Conservation (phyloP, 2,113 vertebrate genomes). For the Seriola rivoliana region DNA sequence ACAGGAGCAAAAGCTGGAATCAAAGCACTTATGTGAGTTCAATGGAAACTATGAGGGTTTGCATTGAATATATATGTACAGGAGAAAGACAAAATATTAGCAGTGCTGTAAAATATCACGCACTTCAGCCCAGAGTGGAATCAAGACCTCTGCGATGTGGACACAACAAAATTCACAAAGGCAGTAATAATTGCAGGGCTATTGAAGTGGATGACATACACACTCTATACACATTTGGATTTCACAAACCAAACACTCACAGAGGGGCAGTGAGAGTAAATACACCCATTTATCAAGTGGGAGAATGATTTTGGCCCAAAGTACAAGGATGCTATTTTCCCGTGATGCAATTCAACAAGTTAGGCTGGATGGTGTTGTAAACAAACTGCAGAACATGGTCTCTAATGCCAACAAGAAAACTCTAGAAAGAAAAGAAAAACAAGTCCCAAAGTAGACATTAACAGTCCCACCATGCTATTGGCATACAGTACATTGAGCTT, state of each 20-base stretch:
- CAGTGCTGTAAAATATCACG: neutral
- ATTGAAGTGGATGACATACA: slow-evolving; percentile 6
- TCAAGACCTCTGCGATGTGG: neutral
- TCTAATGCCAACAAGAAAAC: neutral
- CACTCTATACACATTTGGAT: neutral
- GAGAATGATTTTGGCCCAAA: slow-evolving; percentile 44
- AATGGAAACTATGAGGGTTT: slow-evolving; percentile 2
- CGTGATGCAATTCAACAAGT: slow-evolving; percentile 50
- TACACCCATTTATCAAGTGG: slow-evolving; percentile 40
- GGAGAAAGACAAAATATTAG: neutral
- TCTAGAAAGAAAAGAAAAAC: neutral
- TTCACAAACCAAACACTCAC: neutral
- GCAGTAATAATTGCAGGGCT: neutral
- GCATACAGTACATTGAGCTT: neutral
- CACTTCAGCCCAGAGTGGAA: neutral
- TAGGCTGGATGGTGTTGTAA: slow-evolving; percentile 22
- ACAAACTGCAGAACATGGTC: slow-evolving; percentile 28
- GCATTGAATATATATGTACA: neutral
- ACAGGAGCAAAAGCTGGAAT: slow-evolving; percentile 68
- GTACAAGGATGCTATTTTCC: slow-evolving; percentile 42
- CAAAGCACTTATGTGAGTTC: neutral
- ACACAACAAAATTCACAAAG: slow-evolving; percentile 3
- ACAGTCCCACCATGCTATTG: neutral
- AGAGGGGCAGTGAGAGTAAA: slow-evolving; percentile 11
- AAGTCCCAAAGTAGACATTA: neutral